phyloP scores from a whole-genome alignment of 2,888 invertebrate species.

The Drosophila acutilabella region DNA sequence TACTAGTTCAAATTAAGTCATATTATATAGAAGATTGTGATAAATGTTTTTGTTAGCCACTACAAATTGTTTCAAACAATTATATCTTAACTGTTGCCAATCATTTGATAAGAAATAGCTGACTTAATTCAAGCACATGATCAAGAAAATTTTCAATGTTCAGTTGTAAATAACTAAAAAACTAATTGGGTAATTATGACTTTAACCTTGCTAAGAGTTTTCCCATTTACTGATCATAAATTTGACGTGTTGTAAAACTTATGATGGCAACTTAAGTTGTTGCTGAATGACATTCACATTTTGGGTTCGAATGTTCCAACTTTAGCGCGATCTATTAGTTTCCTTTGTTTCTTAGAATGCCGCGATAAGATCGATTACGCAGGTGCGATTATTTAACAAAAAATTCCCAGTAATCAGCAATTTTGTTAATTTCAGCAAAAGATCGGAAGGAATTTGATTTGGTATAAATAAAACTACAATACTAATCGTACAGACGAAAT shows the following conservation, averaged over 20 bases:
- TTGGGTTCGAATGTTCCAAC: constrained; percentile 1
- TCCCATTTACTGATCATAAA: constrained; percentile 19
- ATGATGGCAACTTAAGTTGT: constrained; percentile 19
- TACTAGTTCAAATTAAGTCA: background rate
- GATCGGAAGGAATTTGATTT: background rate
- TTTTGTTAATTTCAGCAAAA: constrained; percentile 26
- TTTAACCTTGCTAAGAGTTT: background rate
- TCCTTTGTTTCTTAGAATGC: constrained; percentile 11
- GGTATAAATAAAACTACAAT: background rate
- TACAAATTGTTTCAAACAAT: background rate
- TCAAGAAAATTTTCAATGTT: background rate
- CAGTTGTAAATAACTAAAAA: constrained; percentile 1
- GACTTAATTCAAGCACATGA: constrained; percentile 9
- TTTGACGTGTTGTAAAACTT: constrained; percentile 7
- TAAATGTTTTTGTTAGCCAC: background rate
- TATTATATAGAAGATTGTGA: background rate
- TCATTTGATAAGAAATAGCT: constrained; percentile 8
- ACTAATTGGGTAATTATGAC: constrained; percentile 20
- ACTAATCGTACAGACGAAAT: background rate
- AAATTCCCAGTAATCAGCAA: constrained; percentile 34
- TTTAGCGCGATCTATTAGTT: constrained; percentile 13
- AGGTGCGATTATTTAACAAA: constrained; percentile 27
- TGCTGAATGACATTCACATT: constrained; percentile 19
- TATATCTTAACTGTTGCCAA: background rate
- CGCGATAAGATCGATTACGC: constrained; percentile 56